Evolutionary conservation across 2,113 vertebrate species (phyloP).

Genomic region (Apeltes quadracus): DNA sequence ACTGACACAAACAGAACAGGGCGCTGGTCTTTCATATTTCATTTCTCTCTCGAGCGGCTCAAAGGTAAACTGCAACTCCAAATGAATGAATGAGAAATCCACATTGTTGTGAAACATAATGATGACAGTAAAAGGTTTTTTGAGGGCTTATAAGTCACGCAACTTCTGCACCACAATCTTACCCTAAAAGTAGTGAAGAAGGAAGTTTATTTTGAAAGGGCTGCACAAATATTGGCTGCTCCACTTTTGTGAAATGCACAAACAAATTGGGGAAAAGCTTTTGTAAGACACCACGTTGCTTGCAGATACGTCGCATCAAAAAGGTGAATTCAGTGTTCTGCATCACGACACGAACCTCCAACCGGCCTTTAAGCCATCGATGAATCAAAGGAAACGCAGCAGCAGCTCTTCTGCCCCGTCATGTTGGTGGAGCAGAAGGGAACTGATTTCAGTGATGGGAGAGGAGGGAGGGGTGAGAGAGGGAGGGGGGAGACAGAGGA

Average conservation of each 20-base stretch:
- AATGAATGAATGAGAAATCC: too few species aligned
- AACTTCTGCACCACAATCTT: too few species aligned
- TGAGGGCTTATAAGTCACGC: background rate
- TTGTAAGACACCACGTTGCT: too few species aligned
- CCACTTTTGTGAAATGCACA: background rate
- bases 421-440: conserved; percentile 44
- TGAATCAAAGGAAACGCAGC: background rate
- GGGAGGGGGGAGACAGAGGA: conserved; percentile 28
- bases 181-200: background rate
- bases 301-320: background rate
- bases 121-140: background rate
- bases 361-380: background rate
- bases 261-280: too few species aligned
- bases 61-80: background rate
- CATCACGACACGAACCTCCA: background rate
- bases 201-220: background rate
- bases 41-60: too few species aligned
- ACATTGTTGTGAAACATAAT: background rate
- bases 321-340: too few species aligned
- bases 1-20: too few species aligned
- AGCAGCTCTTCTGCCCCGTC: conserved; percentile 41
- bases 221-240: too few species aligned
- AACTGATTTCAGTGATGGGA: conserved; percentile 54
- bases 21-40: too few species aligned
- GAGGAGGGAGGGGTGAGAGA: conserved; percentile 39